Percentiles rank a stretch among this genome's conserved stretches.
Conservation (phyloP, 2,797 vertebrate species). For the Pempheris klunzingeri region DNA sequence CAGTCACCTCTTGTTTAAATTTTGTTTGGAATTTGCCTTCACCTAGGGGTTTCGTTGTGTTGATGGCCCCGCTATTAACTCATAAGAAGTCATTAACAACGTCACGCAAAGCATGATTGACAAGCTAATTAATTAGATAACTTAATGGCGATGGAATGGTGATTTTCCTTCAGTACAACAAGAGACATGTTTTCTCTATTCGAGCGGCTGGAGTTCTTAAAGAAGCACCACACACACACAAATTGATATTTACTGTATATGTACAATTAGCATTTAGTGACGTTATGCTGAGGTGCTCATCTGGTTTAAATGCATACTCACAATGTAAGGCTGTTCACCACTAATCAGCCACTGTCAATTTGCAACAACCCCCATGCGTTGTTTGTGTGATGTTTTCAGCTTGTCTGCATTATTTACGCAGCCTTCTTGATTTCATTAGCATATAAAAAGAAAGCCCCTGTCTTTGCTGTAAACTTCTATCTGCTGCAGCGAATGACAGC, state of each 20-base stretch:
- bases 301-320: constrained; percentile 20
- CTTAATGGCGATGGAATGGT: constrained; percentile 9
- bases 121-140: constrained; percentile 49
- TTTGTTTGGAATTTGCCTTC: constrained; percentile 1
- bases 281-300: neutral
- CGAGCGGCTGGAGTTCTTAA: neutral
- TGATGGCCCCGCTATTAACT: constrained; percentile 15
- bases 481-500: constrained; percentile 41
- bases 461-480: constrained; percentile 25
- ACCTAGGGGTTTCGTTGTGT: constrained; percentile 4
- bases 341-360: constrained; percentile 22
- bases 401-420: constrained; percentile 22
- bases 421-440: constrained; percentile 36
- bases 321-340: neutral
- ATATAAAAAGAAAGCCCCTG: constrained; percentile 42
- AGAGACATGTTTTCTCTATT: neutral
- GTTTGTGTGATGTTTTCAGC: constrained; percentile 33
- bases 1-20: constrained; percentile 13
- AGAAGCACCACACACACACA: too few species aligned
- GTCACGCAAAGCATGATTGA: constrained; percentile 40
- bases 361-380: constrained; percentile 6
- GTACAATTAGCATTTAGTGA: neutral
- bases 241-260: neutral
- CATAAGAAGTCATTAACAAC: constrained; percentile 28
- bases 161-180: constrained; percentile 25